A percentile compares a stretch with the other conserved stretches of the same genome.
Conservation (phyloP, 2,888 invertebrate species). For the Acrobeloides nanus region DNA sequence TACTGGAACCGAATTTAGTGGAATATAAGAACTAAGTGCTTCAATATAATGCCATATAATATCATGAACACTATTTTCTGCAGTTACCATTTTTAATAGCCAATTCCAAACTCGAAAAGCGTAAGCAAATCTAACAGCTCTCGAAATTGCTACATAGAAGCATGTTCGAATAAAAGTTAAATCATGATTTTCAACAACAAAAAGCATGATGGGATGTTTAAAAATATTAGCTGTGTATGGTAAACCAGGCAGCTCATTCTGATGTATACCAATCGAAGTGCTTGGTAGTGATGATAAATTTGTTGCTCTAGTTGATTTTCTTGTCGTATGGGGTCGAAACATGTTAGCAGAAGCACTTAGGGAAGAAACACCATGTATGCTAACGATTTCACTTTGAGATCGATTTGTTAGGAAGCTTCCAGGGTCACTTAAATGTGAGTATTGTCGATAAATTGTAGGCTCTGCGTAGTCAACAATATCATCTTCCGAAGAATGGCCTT, state of each 20-base stretch:
- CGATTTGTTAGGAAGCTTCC: slow-evolving; percentile 2
- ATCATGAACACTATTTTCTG: slow-evolving; percentile 71
- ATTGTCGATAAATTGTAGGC: background rate
- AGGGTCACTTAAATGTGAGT: slow-evolving; percentile 14
- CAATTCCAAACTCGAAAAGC: slow-evolving; percentile 75
- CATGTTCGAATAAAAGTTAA: slow-evolving; percentile 73
- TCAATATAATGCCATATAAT: slow-evolving; percentile 81
- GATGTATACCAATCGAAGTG: background rate
- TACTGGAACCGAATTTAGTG: slow-evolving; percentile 18
- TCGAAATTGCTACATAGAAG: slow-evolving; percentile 75
- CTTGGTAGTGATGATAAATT: background rate
- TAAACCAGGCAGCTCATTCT: slow-evolving; percentile 4
- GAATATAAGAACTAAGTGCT: slow-evolving; percentile 36
- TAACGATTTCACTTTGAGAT: background rate
- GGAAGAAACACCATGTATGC: slow-evolving; percentile 6
- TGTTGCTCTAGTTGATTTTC: too few species aligned
- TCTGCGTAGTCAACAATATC: background rate
- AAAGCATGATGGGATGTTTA: slow-evolving; percentile 75
- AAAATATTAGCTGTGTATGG: slow-evolving; percentile 54
- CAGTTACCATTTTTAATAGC: slow-evolving; percentile 65
- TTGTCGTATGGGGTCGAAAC: slow-evolving; percentile 6
- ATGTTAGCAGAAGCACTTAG: slow-evolving; percentile 18
- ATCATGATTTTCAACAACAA: slow-evolving; percentile 63
- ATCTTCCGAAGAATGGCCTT: too few species aligned
- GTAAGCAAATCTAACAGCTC: slow-evolving; percentile 56